Evolutionary conservation across 1,140 invertebrate species (phyloP).

Genomic region (Penaeus indicus): DNA sequence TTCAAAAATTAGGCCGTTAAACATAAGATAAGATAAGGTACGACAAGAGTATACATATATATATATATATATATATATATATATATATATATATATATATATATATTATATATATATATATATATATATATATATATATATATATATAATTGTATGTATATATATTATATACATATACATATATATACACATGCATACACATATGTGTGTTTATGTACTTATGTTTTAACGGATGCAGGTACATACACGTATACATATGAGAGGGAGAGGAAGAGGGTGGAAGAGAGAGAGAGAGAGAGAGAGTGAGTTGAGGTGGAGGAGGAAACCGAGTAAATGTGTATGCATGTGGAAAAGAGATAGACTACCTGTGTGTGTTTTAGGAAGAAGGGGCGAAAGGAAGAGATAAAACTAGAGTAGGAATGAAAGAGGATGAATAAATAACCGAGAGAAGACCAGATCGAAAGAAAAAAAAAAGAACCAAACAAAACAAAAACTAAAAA

Average conservation of each 20-base stretch:
- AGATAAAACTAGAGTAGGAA: too few species aligned
- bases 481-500: too few species aligned
- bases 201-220: background rate
- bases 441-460: too few species aligned
- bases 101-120: constrained; percentile 1
- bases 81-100: constrained; percentile 20
- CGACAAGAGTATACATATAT: background rate
- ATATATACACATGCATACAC: background rate
- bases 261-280: background rate
- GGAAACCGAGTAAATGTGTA: background rate
- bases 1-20: background rate
- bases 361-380: too few species aligned
- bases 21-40: background rate
- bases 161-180: too few species aligned
- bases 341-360: too few species aligned
- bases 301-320: background rate
- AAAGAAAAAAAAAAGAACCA: too few species aligned
- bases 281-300: background rate
- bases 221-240: too few species aligned
- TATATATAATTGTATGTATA: background rate
- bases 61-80: constrained; percentile 16
- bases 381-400: background rate
- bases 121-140: constrained; percentile 23
- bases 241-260: background rate
- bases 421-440: too few species aligned